These are phyloP conservation scores for Coenobita brevimanus DNA, from an alignment of 1,140 invertebrate species.

Conservation along the genomic window DNA sequence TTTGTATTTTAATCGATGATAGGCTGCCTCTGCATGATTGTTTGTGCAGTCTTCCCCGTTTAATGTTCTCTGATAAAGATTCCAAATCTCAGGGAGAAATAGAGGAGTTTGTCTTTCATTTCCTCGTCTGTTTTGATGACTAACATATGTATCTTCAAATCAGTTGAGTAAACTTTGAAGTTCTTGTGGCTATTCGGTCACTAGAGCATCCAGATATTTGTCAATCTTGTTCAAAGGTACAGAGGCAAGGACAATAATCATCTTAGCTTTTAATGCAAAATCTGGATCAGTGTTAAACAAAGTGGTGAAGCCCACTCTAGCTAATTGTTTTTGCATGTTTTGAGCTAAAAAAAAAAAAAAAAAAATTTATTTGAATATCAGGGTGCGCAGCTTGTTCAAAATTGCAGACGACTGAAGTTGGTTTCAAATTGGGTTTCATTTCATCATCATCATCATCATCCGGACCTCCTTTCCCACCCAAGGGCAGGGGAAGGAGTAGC, in stretches of 20 bases:
- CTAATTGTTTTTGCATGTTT: slow-evolving; percentile 51
- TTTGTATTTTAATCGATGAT: slow-evolving; percentile 5
- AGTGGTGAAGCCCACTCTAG: slow-evolving; percentile 27
- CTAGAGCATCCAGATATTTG: slow-evolving; percentile 45
- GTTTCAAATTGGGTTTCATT: slow-evolving; percentile 29
- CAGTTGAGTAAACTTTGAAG: slow-evolving; percentile 4
- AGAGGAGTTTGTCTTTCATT: no score
- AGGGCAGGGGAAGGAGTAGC: no score
- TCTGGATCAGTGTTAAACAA: slow-evolving; percentile 48
- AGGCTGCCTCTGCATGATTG: slow-evolving; percentile 9
- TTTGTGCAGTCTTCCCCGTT: slow-evolving; percentile 1
- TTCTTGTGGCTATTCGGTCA: slow-evolving; percentile 41
- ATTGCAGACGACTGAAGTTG: slow-evolving; percentile 23
- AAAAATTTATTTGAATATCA: slow-evolving; percentile 38
- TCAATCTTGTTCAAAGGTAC: slow-evolving; percentile 37
- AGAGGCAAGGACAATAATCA: slow-evolving; percentile 19
- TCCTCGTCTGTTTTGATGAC: neutral
- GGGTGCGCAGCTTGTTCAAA: slow-evolving; percentile 27
- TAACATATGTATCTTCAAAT: no score
- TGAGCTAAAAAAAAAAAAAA: slow-evolving; percentile 44
- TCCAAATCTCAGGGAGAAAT: no score
- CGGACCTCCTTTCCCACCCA: no score
- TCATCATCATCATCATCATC: no score
- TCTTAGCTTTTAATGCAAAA: slow-evolving; percentile 46
- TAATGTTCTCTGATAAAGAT: no score